Base-by-base conservation (phyloP, 1,140 invertebrate species). In the Dreissena polymorpha region DNA sequence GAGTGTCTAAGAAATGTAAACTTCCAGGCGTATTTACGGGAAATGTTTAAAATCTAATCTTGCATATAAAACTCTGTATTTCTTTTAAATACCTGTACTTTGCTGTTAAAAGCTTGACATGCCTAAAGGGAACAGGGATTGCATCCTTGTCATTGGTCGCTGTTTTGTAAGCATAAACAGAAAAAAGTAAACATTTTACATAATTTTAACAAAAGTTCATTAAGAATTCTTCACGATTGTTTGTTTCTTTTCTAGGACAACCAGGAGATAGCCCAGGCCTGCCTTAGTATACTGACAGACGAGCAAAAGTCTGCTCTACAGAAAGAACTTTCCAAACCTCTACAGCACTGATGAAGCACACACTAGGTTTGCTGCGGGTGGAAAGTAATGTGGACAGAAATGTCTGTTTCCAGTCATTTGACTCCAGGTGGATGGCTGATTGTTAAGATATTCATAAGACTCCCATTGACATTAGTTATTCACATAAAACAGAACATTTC, bases 241-340 rank as follows among this genome's bases (percentile, higher is more conserved):
- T 76, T 86, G 53, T 85, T 75, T 88, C 91, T 83, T 80, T 94
- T 95, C 79, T 91, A 95, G 94, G 94, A 93, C 68, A 97, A 97
- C 92, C 95, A 95, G 68, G 95, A 96, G 72, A 94, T 98, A 86
- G 98, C 98, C 94, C 96, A 97, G 92, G 95, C 95, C 10, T 97
- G 97, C 88, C 94, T 97, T 83, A 94, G 94, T 88, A 94, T 95
- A 84, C 93, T 98, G 86, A 95, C 95, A 77, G 93, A 95, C 49
- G 96, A 97, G 86, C 96, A 97, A 91, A 96, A 97, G 91, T 95
- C 96, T 90, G 96, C 96, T 23, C 93, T 98, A 82, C 85, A 87
- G n/a, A 76, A 85, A n/a, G 89, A 88, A 27, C 82, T 90, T 21
- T 76, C 71, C 55, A 83, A 86, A 73, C 74, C 73, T 8, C 39